Conservation (phyloP, 2,113 vertebrate genomes). For the Brachypodius melanocephalos region DNA sequence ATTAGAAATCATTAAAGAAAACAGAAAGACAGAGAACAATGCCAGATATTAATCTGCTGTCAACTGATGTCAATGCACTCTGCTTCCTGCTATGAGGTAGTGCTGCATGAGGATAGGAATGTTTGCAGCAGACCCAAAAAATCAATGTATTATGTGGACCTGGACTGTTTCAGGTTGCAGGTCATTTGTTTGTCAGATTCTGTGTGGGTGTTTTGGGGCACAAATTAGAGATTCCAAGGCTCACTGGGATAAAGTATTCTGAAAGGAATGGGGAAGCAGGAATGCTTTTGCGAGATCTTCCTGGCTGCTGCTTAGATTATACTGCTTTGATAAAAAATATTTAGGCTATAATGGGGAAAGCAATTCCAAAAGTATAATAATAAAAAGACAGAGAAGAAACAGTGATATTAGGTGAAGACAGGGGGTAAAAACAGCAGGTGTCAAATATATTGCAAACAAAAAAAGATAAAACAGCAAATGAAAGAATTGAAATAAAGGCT, state of each 20-base stretch:
- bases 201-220: background rate
- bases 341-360: background rate
- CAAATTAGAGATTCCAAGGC: background rate
- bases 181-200: background rate
- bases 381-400: slow-evolving; percentile 52
- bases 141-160: background rate
- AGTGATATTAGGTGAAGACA: background rate
- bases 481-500: slow-evolving; percentile 23
- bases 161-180: background rate
- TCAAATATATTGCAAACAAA: slow-evolving; percentile 35
- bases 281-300: background rate
- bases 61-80: background rate
- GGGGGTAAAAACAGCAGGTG: slow-evolving; percentile 38
- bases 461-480: background rate
- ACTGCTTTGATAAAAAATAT: slow-evolving; percentile 23
- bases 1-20: background rate
- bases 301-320: background rate
- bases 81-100: background rate
- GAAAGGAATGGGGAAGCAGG: background rate
- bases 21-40: background rate
- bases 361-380: slow-evolving; percentile 27
- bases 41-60: background rate
- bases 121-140: background rate
- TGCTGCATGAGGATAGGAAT: background rate
- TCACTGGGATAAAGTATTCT: background rate